Evolutionary conservation across 2,113 vertebrate genomes (phyloP).

Genomic region (Periophthalmodon schlosseri): DNA sequence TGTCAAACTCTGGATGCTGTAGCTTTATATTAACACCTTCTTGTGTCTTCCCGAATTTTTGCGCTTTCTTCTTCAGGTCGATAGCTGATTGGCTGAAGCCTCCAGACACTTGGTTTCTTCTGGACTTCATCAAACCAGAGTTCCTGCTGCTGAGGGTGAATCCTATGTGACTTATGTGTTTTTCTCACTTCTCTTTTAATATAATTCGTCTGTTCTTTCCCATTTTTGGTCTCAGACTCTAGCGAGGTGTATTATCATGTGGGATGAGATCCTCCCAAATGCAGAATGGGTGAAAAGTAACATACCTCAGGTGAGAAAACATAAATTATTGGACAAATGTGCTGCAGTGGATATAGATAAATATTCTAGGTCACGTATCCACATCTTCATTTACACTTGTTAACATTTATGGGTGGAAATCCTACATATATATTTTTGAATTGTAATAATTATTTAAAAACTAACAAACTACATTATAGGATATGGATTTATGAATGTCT

Average conservation of each 20-base stretch:
- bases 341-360: neutral
- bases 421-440: neutral
- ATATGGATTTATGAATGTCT: neutral
- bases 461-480: neutral
- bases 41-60: conserved; percentile 39
- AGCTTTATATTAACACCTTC: conserved; percentile 54
- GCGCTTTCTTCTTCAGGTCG: conserved; percentile 75
- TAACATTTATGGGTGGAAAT: neutral
- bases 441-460: neutral
- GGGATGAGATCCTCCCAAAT: conserved; percentile 96
- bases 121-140: conserved; percentile 97
- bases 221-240: conserved; percentile 80
- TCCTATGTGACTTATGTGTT: conserved; percentile 12
- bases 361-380: neutral
- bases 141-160: conserved; percentile 94
- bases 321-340: neutral
- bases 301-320: conserved; percentile 87
- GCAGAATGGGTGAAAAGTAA: conserved; percentile 96
- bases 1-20: conserved; percentile 19
- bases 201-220: neutral
- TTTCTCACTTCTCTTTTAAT: conserved; percentile 12
- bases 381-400: neutral
- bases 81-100: conserved; percentile 97
- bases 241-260: conserved; percentile 94
- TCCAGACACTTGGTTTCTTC: conserved; percentile 95